Evolutionary conservation across 2,888 invertebrate species (phyloP).

Genomic region (Parnassius apollo): DNA sequence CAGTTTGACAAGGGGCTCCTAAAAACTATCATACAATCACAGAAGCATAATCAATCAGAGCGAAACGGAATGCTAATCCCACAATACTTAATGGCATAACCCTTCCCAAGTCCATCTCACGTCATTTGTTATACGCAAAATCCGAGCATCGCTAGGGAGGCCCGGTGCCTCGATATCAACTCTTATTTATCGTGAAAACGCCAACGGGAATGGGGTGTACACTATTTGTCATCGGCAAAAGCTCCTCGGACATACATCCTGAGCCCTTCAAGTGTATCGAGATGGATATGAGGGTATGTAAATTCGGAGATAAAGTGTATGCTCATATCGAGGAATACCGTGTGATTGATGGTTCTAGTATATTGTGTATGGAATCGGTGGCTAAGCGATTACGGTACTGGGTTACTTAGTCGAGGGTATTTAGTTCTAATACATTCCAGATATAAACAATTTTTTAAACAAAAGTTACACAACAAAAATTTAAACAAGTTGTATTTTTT

Average conservation of each 20-base stretch:
- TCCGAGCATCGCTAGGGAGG: slow-evolving; percentile 49
- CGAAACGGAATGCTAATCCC: slow-evolving; percentile 44
- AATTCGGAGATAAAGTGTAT: slow-evolving; percentile 28
- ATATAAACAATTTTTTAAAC: no score
- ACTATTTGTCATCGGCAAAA: slow-evolving; percentile 79
- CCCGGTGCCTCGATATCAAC: slow-evolving; percentile 59
- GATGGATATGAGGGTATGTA: slow-evolving; percentile 43
- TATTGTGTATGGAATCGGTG: neutral
- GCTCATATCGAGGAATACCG: slow-evolving; percentile 16
- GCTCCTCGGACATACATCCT: slow-evolving; percentile 50
- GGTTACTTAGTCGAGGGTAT: no score
- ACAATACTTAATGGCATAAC: slow-evolving; percentile 52
- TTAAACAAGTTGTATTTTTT: no score
- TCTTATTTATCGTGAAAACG: slow-evolving; percentile 79
- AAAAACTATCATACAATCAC: slow-evolving; percentile 33
- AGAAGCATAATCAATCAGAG: slow-evolving; percentile 56
- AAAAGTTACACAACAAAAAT: no score
- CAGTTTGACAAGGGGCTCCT: slow-evolving; percentile 9
- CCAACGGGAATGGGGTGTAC: slow-evolving; percentile 62
- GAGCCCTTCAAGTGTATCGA: slow-evolving; percentile 46
- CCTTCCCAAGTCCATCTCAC: slow-evolving; percentile 71
- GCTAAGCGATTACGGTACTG: no score
- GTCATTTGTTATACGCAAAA: slow-evolving; percentile 75
- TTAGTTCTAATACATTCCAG: no score
- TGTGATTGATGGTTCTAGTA: slow-evolving; percentile 18